phyloP scores from a whole-genome alignment of 1,140 invertebrate species.

The Trachelipus rathkii region DNA sequence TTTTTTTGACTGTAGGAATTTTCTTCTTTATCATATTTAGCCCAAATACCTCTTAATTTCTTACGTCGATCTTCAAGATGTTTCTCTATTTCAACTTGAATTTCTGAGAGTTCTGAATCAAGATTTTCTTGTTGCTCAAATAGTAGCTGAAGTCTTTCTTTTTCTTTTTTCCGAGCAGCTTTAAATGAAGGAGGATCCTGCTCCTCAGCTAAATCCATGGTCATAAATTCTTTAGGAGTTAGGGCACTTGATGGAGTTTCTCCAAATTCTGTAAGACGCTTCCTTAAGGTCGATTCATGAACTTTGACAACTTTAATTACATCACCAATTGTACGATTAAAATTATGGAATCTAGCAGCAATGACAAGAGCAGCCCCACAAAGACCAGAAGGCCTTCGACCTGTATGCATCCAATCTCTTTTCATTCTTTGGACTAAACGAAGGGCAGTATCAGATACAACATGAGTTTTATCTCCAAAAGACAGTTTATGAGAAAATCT shows the following conservation, averaged over 20 bases:
- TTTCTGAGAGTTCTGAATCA: constrained; percentile 52
- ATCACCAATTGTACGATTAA: constrained; percentile 78
- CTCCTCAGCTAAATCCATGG: constrained; percentile 91
- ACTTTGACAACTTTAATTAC: constrained; percentile 94
- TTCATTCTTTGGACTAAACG: constrained; percentile 95
- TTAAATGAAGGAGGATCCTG: constrained; percentile 94
- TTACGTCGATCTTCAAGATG: constrained; percentile 62
- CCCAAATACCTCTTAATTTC: constrained; percentile 59
- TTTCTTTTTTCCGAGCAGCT: constrained; percentile 79
- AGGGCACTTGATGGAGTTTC: constrained; percentile 85
- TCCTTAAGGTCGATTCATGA: constrained; percentile 86
- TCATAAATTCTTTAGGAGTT: constrained; percentile 95
- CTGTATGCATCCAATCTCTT: constrained; percentile 93
- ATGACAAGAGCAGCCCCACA: constrained; percentile 72
- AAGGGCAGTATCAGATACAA: constrained; percentile 91
- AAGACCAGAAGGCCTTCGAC: constrained; percentile 88
- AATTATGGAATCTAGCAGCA: constrained; percentile 85
- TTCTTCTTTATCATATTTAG: constrained; percentile 35
- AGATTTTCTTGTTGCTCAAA: constrained; percentile 58
- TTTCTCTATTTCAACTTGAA: constrained; percentile 55
- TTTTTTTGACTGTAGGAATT: constrained; percentile 17
- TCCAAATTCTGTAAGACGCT: constrained; percentile 90
- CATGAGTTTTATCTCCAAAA: constrained; percentile 84
- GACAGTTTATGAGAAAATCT: constrained; percentile 86
- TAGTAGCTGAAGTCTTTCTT: constrained; percentile 52